Evolutionary conservation across 2,113 vertebrate genomes (phyloP), one percentile per base, ranked within the genome.

Genomic region (Lagopus leucura): DNA sequence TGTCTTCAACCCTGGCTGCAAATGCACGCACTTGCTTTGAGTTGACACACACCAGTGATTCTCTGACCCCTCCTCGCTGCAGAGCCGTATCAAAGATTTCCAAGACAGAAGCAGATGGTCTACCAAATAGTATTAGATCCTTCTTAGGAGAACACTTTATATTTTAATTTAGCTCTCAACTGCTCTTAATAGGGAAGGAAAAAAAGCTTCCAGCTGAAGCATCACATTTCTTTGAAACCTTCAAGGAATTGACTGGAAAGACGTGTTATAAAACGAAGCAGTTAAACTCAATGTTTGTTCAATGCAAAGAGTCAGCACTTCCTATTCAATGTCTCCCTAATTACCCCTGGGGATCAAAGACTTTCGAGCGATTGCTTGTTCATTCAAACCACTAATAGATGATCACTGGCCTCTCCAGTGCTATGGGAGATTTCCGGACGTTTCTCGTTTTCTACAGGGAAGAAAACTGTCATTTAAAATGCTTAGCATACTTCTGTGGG

Each of bases 291-390:
- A 48, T 92, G 92, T 93, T 92, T 91, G 77, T 57, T 91, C 82
- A 93, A 81, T 52, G 75, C 61, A 79, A 80, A 89, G 89, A 50
- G 66, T 89, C 89, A 94, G 93, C 89, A 86, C 91, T 97, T 97
- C 85, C 54, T 58, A 86, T 88, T 93, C 92, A 94, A 52, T 47
- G 80, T 79, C 88, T 86, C 58, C 76, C 66, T 94, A 92, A 93
- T 81, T 89, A 93, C 54, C 75, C 47, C 79, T 28, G 45, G 80
- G 64, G 92, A 95, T 96, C 90, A 93, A 95, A 95, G 87, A 67
- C 87, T 94, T 89, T 47, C 50, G 7, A 89, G 63, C 64, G 94
- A 92, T 43, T 83, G 87, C 80, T 42, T 79, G 93, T 87, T 91
- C 83, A 55, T 85, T 94, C 92, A 88, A 60, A 80, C 32, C 1